Percentiles rank a stretch among this genome's conserved stretches.
These are phyloP conservation scores for Actinia tenebrosa DNA, from an alignment of 64 coral and sea anemone species.

Conservation along the genomic window DNA sequence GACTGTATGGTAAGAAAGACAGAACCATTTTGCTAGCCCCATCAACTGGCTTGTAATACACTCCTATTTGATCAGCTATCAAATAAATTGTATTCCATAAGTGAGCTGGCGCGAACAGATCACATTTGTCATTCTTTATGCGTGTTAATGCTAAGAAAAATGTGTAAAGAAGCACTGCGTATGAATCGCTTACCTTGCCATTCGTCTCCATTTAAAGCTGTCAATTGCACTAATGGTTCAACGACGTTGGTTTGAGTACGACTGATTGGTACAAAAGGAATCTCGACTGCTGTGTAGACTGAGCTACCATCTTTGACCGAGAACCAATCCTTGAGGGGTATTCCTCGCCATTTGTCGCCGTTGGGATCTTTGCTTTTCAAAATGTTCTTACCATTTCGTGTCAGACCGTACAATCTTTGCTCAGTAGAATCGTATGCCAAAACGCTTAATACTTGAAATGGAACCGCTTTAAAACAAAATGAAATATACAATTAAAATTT, in stretches of 20 bases:
- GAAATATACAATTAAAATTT: too few species aligned
- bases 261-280: conserved; percentile 38
- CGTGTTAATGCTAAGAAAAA: background rate
- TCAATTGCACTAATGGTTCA: conserved; percentile 12
- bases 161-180: too few species aligned
- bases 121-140: background rate
- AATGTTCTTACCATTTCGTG: background rate
- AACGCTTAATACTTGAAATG: conserved; percentile 5
- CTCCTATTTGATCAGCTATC: conserved; percentile 22
- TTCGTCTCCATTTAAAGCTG: background rate
- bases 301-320: background rate
- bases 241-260: background rate
- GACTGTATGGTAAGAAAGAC: conserved; percentile 22
- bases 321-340: background rate
- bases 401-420: conserved; percentile 16
- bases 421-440: conserved; percentile 11
- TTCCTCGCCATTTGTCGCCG: background rate
- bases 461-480: background rate
- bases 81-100: background rate
- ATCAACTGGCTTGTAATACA: conserved; percentile 16
- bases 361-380: background rate
- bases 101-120: background rate
- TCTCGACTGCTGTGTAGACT: conserved; percentile 9
- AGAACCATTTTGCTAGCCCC: background rate
- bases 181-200: conserved; percentile 4